Conservation (phyloP, 2,797 vertebrate genomes). For the Ceryle rudis region DNA sequence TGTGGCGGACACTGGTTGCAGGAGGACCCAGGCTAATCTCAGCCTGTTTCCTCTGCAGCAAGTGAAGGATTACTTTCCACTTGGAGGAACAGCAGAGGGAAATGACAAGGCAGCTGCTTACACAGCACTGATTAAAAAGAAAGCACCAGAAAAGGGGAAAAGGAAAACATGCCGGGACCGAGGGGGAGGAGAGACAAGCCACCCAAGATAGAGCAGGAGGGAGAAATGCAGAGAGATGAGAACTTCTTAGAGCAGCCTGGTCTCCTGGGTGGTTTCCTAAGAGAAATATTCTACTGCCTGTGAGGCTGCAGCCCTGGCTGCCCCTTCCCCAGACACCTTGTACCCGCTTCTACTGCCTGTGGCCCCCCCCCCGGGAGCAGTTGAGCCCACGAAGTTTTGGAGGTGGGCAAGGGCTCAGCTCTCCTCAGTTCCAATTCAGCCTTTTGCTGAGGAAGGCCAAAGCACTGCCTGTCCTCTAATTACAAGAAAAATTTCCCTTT, state of each 20-base stretch:
- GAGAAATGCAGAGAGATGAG: rapidly evolving
- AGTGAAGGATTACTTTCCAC: constrained; percentile 38
- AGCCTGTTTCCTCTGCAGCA: neutral
- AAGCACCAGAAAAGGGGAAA: neutral
- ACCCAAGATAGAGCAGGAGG: neutral
- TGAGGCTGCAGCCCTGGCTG: neutral
- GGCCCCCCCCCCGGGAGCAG: neutral
- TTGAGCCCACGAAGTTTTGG: neutral
- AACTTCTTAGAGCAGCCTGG: neutral
- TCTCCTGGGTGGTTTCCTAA: neutral
- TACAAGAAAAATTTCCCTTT: neutral
- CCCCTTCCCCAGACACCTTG: neutral
- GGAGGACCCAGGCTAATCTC: constrained; percentile 17
- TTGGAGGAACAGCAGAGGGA: neutral
- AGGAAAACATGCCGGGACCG: neutral
- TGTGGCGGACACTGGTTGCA: rapidly evolving
- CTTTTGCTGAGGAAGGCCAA: neutral
- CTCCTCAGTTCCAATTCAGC: neutral
- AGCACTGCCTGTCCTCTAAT: neutral
- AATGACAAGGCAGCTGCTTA: constrained; percentile 51
- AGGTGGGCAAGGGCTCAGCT: neutral
- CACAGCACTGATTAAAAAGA: constrained; percentile 36
- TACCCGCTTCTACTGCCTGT: rapidly evolving
- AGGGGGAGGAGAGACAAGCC: neutral
- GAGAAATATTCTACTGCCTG: neutral